Percentiles rank a stretch among this genome's conserved stretches.
phyloP scores from a whole-genome alignment of 2,113 vertebrate species.

The cat (Felis catus) region F.catus_Fca126_mat1.0 CM031420.1:65162001-65162500 shows the following conservation, averaged over 20 bases:
- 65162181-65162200: neutral
- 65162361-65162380: neutral
- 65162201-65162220: neutral
- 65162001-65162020: too few species aligned
- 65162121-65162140: too few species aligned
- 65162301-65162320: neutral
- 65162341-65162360: neutral
- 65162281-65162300: neutral
- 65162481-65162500: rapidly evolving
- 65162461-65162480: neutral
- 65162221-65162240: neutral
- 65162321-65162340: neutral
- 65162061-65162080: too few species aligned
- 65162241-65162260: neutral
- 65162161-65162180: neutral
- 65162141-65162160: too few species aligned
- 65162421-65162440: neutral
- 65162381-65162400: neutral
- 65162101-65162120: too few species aligned
- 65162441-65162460: neutral
- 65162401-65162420: neutral
- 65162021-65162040: too few species aligned
- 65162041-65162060: too few species aligned
- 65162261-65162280: neutral
- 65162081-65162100: too few species aligned